A percentile compares a stretch with the other conserved stretches of the same genome.
Conservation (phyloP, 2,888 invertebrate species). For the Volucella inanis region DNA sequence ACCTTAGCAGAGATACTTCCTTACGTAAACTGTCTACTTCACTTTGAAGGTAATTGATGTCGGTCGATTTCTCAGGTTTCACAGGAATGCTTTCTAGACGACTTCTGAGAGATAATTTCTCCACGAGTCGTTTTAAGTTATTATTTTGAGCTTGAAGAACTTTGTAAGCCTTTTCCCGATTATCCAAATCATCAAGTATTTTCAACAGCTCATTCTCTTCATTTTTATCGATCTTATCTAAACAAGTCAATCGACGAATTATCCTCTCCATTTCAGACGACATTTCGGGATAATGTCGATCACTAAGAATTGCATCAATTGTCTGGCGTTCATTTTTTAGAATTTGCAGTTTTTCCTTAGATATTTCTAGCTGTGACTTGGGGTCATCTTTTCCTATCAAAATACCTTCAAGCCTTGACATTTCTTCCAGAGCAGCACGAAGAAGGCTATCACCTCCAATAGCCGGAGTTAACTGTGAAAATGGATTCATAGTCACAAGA, state of each 20-base stretch:
- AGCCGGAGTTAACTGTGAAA: conserved; percentile 17
- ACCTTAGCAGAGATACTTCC: conserved; percentile 77
- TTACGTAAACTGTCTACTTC: conserved; percentile 78
- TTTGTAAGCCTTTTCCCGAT: conserved; percentile 78
- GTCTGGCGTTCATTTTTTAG: conserved; percentile 76
- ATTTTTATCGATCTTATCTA: conserved; percentile 76
- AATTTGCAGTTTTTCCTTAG: conserved; percentile 75
- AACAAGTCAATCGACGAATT: conserved; percentile 77
- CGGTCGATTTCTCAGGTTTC: conserved; percentile 77
- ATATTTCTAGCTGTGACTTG: conserved; percentile 74
- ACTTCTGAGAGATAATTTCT: conserved; percentile 77
- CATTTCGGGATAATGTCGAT: conserved; percentile 77
- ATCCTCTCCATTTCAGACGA: conserved; percentile 76
- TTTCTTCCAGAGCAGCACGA: conserved; percentile 76
- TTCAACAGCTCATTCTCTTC: conserved; percentile 78
- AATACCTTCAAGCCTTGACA: conserved; percentile 77
- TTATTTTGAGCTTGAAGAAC: conserved; percentile 79
- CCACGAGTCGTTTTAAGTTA: conserved; percentile 78
- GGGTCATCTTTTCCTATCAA: conserved; percentile 77
- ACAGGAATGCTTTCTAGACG: conserved; percentile 73
- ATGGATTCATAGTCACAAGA: not conserved
- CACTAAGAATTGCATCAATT: conserved; percentile 77
- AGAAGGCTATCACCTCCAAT: conserved; percentile 78
- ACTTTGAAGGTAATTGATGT: conserved; percentile 78
- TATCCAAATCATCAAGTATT: conserved; percentile 68